Evolutionary conservation across 2,888 invertebrate genomes (phyloP).

Genomic region (Acrobasis repandana): DNA sequence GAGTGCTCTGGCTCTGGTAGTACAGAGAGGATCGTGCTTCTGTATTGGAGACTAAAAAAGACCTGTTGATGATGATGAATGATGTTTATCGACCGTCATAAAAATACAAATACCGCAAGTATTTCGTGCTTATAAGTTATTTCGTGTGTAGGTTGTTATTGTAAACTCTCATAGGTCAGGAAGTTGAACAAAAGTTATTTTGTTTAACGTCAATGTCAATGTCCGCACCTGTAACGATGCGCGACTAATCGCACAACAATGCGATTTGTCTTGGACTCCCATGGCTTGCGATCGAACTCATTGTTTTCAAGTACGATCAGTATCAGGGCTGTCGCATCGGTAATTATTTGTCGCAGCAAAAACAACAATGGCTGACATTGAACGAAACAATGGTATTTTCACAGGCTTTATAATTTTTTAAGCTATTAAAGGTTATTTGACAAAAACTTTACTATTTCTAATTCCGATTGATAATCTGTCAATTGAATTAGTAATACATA

Average conservation of each 20-base stretch:
- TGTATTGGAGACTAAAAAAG: too few species aligned
- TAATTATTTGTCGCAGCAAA: constrained; percentile 43
- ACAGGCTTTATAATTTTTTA: constrained; percentile 35
- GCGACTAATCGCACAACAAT: constrained; percentile 19
- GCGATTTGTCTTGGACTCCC: constrained; percentile 16
- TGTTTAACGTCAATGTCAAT: constrained; percentile 5
- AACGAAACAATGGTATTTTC: constrained; percentile 46
- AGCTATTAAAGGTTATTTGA: constrained; percentile 12
- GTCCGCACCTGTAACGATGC: constrained; percentile 1
- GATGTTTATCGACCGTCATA: too few species aligned
- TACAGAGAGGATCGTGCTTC: too few species aligned
- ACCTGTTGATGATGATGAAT: too few species aligned
- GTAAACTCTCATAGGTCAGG: not conserved
- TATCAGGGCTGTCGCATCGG: constrained; percentile 32
- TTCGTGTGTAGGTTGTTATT: too few species aligned
- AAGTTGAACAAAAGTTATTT: constrained; percentile 1
- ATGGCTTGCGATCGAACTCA: constrained; percentile 12
- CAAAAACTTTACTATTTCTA: constrained; percentile 1
- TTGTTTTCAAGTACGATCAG: constrained; percentile 20
- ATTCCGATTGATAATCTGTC: not conserved
- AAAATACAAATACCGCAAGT: too few species aligned
- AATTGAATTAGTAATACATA: not conserved
- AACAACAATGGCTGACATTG: constrained; percentile 53
- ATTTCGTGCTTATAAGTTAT: too few species aligned
- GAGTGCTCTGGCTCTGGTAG: too few species aligned